phyloP scores from a whole-genome alignment of 2,113 vertebrate genomes.

The Eudyptes chrysolophus region DNA sequence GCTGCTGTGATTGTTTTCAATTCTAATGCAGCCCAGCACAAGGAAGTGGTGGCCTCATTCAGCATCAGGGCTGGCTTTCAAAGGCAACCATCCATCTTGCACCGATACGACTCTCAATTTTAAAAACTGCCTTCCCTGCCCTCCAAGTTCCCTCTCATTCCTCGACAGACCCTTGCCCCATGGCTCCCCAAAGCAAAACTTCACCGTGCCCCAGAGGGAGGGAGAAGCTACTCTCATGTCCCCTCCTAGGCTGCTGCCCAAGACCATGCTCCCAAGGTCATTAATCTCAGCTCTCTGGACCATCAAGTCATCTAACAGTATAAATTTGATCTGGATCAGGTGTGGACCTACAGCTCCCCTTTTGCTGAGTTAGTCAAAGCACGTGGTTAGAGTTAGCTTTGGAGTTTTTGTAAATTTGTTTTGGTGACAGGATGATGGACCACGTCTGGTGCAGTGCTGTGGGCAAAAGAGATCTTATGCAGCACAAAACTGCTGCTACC shows the following conservation, averaged over 20 bases:
- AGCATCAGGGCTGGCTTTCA: not conserved
- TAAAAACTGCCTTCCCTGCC: not conserved
- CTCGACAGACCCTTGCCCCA: not conserved
- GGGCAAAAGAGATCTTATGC: not conserved
- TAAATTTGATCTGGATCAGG: no score
- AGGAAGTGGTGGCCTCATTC: not conserved
- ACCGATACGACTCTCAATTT: fast-evolving
- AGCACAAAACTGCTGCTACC: not conserved
- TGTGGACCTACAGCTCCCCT: not conserved
- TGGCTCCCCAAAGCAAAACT: not conserved
- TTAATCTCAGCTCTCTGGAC: not conserved
- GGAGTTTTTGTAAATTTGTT: not conserved
- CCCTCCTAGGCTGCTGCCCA: not conserved
- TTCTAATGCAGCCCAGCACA: not conserved
- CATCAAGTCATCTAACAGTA: not conserved
- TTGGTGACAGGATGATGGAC: not conserved
- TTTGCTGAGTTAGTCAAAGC: not conserved
- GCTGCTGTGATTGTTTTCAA: constrained; percentile 2
- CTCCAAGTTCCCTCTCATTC: not conserved
- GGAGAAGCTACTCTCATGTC: not conserved
- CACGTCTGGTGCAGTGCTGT: not conserved
- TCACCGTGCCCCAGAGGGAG: not conserved
- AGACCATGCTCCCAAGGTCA: fast-evolving
- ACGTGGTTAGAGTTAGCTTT: not conserved
- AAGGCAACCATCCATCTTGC: not conserved